Evolutionary conservation across 1,140 invertebrate genomes (phyloP), one percentile per base, ranked within the genome.

Genomic region (Drosophila subobscura): DNA sequence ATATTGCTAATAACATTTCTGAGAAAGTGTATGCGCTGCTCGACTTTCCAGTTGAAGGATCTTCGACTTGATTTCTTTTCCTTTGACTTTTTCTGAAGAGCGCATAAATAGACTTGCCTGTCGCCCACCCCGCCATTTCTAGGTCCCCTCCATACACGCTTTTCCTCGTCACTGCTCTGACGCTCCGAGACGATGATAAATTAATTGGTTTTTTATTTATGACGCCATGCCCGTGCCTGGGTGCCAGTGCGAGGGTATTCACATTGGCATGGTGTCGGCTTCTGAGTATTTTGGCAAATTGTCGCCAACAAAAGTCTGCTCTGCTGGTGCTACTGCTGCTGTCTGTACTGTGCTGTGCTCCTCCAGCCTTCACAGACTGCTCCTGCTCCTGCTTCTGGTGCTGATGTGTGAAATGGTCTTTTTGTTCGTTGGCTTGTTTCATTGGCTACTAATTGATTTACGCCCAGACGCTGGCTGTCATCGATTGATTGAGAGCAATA

Each of bases 161-260:
- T 55, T 51, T 50, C 41, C 52, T 79, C 55, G 44, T 59, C 52
- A 56, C 44, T 56, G 16, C 50, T 72, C 49, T 54, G 45, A 70
- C 63, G 56, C 55, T 45, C 64, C 59, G 59, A 77, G 71, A 75
- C 60, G 75, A 72, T 72, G 83, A 88, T 83, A 88, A 88, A 88
- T 88, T 88, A 88, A 88, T 88, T 88, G 83, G 71, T 68, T 88
- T 85, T 81, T 86, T 85, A 88, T 86, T 85, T 85, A 85, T 85
- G 77, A 86, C 67, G 60, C 37, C 45, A 44, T 22, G 53, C 44
- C 23, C 40, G 29, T 49, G 51, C 23, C 16, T 20, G 27, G 25
- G n/a, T 53, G 20, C 16, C 27, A 42, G 25, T 29, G 37, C n/a
- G 41, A 52, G 54, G 25, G 23, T 44, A 40, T 37, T 49, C 42